These are phyloP conservation scores for Syrphus vitripennis DNA, from an alignment of 2,888 invertebrate species.

Conservation along the genomic window DNA sequence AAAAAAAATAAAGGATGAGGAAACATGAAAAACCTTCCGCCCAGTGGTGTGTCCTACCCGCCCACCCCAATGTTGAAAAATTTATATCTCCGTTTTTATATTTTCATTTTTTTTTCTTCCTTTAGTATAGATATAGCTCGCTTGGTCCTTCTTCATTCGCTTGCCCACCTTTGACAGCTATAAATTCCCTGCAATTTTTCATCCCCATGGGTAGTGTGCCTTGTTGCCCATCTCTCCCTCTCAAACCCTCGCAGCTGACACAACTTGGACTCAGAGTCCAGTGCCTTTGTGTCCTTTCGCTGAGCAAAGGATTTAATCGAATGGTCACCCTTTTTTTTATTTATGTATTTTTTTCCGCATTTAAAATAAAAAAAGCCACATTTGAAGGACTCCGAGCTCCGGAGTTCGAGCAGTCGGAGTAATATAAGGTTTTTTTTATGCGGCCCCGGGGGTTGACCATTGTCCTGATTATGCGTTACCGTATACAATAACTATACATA, in stretches of 20 bases:
- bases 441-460: conserved; percentile 52
- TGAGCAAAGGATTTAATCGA: conserved; percentile 70
- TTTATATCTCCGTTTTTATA: conserved; percentile 61
- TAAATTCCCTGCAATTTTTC: conserved; percentile 71
- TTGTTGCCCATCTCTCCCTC: conserved; percentile 15
- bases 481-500: conserved; percentile 26
- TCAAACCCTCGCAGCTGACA: background rate
- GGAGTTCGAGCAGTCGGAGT: background rate
- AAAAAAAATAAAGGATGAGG: conserved; percentile 23
- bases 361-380: conserved; percentile 66
- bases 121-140: conserved; percentile 23
- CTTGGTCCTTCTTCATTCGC: conserved; percentile 68
- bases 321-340: conserved; percentile 70
- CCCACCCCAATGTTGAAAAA: conserved; percentile 56
- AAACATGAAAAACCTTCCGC: conserved; percentile 48
- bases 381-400: conserved; percentile 54
- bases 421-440: conserved; percentile 37
- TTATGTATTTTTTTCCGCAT: conserved; percentile 60
- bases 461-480: conserved; percentile 67
- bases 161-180: conserved; percentile 71
- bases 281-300: conserved; percentile 54
- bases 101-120: conserved; percentile 16
- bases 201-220: conserved; percentile 64
- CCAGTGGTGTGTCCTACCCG: conserved; percentile 10
- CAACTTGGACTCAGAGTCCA: background rate